A percentile compares a stretch with the other conserved stretches of the same genome.
Conservation (phyloP, 2,113 vertebrate genomes). For the Entomyzon cyanotis region DNA sequence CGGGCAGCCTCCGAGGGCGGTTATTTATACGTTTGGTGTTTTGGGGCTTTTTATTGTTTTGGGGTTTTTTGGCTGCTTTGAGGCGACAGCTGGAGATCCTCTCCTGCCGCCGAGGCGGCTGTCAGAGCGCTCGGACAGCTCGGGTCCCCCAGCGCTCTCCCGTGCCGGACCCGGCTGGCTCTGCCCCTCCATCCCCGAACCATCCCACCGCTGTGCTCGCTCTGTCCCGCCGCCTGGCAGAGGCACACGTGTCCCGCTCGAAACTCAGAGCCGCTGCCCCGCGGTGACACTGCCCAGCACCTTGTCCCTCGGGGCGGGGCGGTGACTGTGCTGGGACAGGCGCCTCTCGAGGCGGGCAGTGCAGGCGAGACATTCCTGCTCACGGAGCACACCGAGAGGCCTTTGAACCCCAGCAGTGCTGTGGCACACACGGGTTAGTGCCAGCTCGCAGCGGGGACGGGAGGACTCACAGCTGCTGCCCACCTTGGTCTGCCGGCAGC, state of each 20-base stretch:
- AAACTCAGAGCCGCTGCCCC: rapidly evolving
- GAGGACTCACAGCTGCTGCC: background rate
- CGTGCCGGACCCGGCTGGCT: no score
- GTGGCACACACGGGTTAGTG: rapidly evolving
- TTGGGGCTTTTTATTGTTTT: background rate
- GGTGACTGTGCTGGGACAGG: background rate
- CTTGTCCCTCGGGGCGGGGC: background rate
- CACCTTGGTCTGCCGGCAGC: background rate
- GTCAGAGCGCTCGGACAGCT: background rate
- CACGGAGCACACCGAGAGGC: background rate
- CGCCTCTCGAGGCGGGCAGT: background rate
- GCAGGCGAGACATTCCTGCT: rapidly evolving
- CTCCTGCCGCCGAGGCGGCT: background rate
- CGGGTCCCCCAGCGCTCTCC: background rate
- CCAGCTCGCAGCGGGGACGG: background rate
- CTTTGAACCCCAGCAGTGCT: background rate
- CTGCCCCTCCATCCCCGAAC: background rate
- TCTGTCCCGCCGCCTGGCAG: background rate
- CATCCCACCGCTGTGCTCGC: background rate
- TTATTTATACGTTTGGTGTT: background rate
- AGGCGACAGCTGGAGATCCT: background rate
- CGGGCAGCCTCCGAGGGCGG: rapidly evolving
- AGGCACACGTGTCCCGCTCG: background rate
- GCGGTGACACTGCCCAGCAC: background rate
- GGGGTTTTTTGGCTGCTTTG: background rate